These are phyloP conservation scores for Phymorhynchus buccinoides DNA, from an alignment of 1,140 invertebrate genomes.

Conservation along the genomic window DNA sequence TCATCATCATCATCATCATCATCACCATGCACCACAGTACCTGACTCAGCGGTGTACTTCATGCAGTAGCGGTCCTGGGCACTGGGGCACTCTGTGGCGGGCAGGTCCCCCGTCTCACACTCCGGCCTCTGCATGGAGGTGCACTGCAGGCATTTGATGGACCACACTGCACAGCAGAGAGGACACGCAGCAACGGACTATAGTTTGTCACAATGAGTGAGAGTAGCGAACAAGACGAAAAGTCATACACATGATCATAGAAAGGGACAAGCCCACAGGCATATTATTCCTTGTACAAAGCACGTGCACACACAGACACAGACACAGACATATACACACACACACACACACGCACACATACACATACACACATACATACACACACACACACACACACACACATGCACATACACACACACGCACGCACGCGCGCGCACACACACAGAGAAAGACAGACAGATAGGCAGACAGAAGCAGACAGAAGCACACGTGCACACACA, in stretches of 20 bases:
- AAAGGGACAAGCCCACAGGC: too few relatives aligned
- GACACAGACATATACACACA: neutral
- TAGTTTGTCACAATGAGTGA: neutral
- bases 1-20: too few relatives aligned
- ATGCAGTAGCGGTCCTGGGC: constrained; percentile 1
- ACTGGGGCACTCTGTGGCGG: neutral
- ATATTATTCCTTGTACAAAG: too few relatives aligned
- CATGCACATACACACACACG: too few relatives aligned
- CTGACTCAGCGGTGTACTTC: constrained; percentile 24
- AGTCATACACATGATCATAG: neutral
- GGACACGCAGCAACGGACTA: neutral
- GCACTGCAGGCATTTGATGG: constrained; percentile 29
- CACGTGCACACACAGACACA: neutral
- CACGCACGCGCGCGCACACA: too few relatives aligned
- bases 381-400: too few relatives aligned
- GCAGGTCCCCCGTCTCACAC: constrained; percentile 16
- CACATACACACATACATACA: neutral
- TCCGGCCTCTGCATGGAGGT: neutral
- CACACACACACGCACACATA: neutral
- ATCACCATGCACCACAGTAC: neutral
- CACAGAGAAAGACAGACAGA: too few relatives aligned
- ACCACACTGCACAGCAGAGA: neutral
- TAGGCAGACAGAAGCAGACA: neutral
- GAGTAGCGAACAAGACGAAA: neutral
- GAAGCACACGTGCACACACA: neutral